Evolutionary conservation across 1,140 invertebrate genomes (phyloP).

Genomic region (Bombus pascuorum): DNA sequence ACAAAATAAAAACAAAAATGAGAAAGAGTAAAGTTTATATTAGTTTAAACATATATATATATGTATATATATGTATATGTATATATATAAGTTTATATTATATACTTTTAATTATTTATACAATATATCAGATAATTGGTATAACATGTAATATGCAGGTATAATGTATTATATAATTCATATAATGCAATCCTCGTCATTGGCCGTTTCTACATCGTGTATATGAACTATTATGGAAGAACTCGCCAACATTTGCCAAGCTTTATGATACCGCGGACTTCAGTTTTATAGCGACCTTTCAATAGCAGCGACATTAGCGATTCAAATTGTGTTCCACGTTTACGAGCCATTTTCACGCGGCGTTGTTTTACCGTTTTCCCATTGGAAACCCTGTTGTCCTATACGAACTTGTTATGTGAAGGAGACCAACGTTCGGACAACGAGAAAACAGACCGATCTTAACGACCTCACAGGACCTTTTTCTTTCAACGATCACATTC

Average conservation of each 20-base stretch:
- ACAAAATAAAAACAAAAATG: no score
- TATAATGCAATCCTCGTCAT: conserved; percentile 16
- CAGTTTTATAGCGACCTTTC: conserved; percentile 70
- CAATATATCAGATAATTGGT: no score
- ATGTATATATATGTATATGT: no score
- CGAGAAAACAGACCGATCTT: conserved; percentile 16
- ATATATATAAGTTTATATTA: no score
- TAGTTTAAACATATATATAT: no score
- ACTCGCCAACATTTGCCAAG: conserved; percentile 40
- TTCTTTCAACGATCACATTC: conserved; percentile 31
- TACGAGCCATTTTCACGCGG: conserved; percentile 69
- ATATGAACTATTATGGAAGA: conserved; percentile 20
- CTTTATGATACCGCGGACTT: conserved; percentile 63
- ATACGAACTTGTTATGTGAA: conserved; percentile 22
- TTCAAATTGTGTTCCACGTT: conserved; percentile 73
- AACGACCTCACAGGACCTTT: conserved; percentile 15
- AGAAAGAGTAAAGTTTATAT: no score
- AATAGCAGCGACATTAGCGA: conserved; percentile 69
- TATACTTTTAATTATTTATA: no score
- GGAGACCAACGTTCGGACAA: conserved; percentile 13
- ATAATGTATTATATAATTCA: neutral
- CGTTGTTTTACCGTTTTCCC: conserved; percentile 66
- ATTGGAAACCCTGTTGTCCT: conserved; percentile 12
- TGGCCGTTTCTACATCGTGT: neutral
- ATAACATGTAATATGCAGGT: no score